These are phyloP conservation scores for Sebastes taczanowskii DNA, from an alignment of 2,797 vertebrate genomes.

Conservation along the genomic window DNA sequence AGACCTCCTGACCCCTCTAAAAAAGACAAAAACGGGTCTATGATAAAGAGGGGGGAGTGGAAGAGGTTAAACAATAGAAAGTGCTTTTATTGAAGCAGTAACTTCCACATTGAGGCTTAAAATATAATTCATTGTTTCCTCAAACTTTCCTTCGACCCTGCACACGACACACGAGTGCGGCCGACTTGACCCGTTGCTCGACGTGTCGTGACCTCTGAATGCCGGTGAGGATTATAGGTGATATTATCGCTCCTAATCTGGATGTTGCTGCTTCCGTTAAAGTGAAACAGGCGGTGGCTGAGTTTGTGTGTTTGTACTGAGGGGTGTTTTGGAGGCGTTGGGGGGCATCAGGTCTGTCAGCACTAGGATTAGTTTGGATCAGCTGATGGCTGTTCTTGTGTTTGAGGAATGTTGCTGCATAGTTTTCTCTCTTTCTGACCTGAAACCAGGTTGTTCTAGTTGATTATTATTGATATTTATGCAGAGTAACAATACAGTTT, in stretches of 20 bases:
- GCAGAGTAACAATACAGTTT: background rate
- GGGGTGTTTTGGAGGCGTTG: background rate
- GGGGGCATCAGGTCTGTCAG: conserved; percentile 1
- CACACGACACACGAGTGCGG: background rate
- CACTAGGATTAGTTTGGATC: conserved; percentile 53
- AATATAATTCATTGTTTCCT: background rate
- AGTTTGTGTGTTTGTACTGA: conserved; percentile 34
- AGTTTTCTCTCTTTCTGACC: background rate
- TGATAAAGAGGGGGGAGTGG: no score
- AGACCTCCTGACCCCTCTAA: no score
- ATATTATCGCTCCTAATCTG: conserved; percentile 44
- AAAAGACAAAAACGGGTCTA: no score
- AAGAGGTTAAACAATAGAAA: background rate
- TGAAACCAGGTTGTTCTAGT: background rate
- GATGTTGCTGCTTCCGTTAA: conserved; percentile 31
- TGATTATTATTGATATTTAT: background rate
- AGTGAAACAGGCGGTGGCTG: conserved; percentile 19
- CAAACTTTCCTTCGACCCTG: background rate
- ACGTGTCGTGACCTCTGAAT: conserved; percentile 20
- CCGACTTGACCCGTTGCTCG: conserved; percentile 13
- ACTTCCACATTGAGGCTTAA: background rate
- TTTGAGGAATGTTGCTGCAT: conserved; percentile 33
- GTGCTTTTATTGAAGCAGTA: background rate
- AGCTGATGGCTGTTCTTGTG: conserved; percentile 40
- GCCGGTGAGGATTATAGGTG: conserved; percentile 42